These are phyloP conservation scores for Myopa testacea DNA, from an alignment of 2,888 invertebrate species.

Conservation along the genomic window DNA sequence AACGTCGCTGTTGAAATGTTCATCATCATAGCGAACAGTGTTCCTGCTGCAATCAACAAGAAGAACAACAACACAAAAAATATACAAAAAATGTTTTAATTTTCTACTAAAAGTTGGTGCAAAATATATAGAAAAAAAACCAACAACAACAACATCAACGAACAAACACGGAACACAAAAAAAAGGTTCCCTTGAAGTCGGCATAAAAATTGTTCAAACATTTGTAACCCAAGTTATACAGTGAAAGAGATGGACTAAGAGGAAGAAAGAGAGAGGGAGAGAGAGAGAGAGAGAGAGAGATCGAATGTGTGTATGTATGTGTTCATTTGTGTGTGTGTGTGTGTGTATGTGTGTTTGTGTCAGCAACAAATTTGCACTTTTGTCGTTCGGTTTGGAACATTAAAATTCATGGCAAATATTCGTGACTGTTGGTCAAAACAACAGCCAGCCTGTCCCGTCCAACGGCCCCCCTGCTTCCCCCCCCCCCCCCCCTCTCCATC, in stretches of 20 bases:
- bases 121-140: not conserved
- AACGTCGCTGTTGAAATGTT: not conserved
- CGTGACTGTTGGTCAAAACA: slow-evolving; percentile 36
- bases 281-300: not conserved
- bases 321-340: slow-evolving; percentile 13
- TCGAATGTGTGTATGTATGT: slow-evolving; percentile 1
- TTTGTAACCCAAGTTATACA: not conserved
- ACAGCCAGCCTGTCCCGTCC: not conserved
- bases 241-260: no score
- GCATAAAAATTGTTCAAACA: slow-evolving; percentile 32
- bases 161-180: not conserved
- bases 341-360: slow-evolving; percentile 1
- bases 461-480: not conserved
- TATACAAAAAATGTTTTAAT: slow-evolving; percentile 11
- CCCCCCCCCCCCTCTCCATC: not conserved
- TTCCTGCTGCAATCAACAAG: not conserved
- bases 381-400: slow-evolving; percentile 32
- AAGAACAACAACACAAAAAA: not conserved
- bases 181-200: slow-evolving; percentile 30
- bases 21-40: not conserved
- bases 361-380: slow-evolving; percentile 32
- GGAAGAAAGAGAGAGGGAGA: no score
- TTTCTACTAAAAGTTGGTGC: slow-evolving; percentile 4
- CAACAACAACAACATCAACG: not conserved
- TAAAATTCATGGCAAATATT: slow-evolving; percentile 40